A percentile compares a stretch with the other conserved stretches of the same genome.
These are phyloP conservation scores for Cartodere bifasciata DNA, from an alignment of 2,888 invertebrate genomes.

Conservation along the genomic window DNA sequence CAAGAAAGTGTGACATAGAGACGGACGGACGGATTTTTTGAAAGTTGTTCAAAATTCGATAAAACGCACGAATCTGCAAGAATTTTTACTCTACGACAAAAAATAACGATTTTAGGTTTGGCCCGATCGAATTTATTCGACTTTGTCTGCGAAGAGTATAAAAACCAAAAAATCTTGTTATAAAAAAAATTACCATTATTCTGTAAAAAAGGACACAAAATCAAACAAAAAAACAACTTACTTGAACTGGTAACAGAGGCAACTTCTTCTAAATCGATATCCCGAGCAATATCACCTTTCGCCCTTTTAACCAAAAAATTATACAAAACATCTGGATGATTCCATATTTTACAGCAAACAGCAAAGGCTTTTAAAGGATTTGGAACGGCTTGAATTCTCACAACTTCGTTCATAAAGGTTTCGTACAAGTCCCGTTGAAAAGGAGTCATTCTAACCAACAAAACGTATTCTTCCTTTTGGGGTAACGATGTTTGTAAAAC, in stretches of 20 bases:
- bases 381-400: constrained; percentile 71
- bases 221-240: too few species aligned
- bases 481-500: constrained; percentile 88
- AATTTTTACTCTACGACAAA: too few species aligned
- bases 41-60: too few species aligned
- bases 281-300: constrained; percentile 63
- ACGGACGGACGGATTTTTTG: too few species aligned
- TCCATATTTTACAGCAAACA: constrained; percentile 97
- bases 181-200: too few species aligned
- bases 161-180: too few species aligned
- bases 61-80: too few species aligned
- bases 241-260: constrained; percentile 40
- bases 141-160: too few species aligned
- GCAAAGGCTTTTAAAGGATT: constrained; percentile 97
- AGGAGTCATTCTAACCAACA: constrained; percentile 75
- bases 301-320: constrained; percentile 74
- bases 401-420: constrained; percentile 86
- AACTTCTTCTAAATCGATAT: constrained; percentile 70
- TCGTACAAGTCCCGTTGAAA: constrained; percentile 86
- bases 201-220: too few species aligned
- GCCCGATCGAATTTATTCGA: too few species aligned
- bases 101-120: too few species aligned
- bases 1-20: too few species aligned
- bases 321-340: constrained; percentile 85
- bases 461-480: constrained; percentile 88